Base-by-base conservation (phyloP, 2,113 vertebrate genomes). In the Spermophilus dauricus region DNA sequence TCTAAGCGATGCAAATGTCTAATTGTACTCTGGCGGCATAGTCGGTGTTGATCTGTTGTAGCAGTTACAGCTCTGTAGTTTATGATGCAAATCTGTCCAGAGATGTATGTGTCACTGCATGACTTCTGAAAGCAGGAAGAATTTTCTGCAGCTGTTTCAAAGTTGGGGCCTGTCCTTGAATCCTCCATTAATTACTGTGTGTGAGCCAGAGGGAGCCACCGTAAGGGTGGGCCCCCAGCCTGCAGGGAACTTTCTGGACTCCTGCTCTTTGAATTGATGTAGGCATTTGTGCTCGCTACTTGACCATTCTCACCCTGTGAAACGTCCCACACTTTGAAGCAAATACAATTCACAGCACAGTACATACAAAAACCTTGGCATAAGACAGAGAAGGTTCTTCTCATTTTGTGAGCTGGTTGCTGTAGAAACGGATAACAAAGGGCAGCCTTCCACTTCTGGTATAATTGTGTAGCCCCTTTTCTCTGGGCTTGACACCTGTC, bases 341-440 rank as follows among this genome's bases (percentile, higher is more conserved):
- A 98, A 98, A 98, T 96, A 96, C 98, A 97, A 98, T 99, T 99
- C 99, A 98, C 98, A 98, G 98, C 94, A 89, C 98, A 99, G 98
- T 97, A 98, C 98, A 98, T 98, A 99, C 98, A 98, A 98, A 98
- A 99, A 95, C 98, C 98, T 97, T 98, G 99, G 99, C 99, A 97
- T 99, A 98, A 99, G 99, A 99, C 70, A 11, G 95, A 98, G 98
- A 98, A 98, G 99, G 98, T 98, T 99, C 99, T 98, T 98, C 98
- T 97, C 97, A 98, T 99, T 99, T 98, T 99, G 97, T 98, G 98
- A 96, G 96, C 98, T 97, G 95, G 99, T 99, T 99, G 98, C 99
- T 99, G 98, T 98, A 98, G 99, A 98, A 99, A 99, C 99, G 30
- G 97, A 72, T 72, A 99, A 99, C 99, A 99, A 99, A 99, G 98